phyloP scores from a whole-genome alignment of 2,797 vertebrate genomes.

The Sebastes taczanowskii region DNA sequence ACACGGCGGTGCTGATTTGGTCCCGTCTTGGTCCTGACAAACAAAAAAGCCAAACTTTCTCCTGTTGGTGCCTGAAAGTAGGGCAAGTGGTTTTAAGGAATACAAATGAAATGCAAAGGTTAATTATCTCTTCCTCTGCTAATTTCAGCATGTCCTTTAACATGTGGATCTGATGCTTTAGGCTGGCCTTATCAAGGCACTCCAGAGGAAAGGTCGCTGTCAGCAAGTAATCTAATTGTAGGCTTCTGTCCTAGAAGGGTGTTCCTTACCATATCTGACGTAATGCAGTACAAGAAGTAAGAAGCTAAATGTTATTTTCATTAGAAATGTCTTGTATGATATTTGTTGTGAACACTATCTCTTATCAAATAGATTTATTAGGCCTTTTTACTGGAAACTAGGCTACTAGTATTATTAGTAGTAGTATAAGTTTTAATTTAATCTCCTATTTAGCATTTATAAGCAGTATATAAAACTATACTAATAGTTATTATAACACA shows the following conservation, averaged over 20 bases:
- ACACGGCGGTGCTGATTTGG: neutral
- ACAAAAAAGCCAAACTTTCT: neutral
- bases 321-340: constrained; percentile 15
- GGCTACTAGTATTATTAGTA: neutral
- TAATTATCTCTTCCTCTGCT: constrained; percentile 73
- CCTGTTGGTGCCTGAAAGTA: constrained; percentile 1
- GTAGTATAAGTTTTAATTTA: neutral
- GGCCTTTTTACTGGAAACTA: neutral
- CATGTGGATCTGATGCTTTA: constrained; percentile 64
- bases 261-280: constrained; percentile 21
- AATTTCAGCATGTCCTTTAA: constrained; percentile 71
- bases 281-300: constrained; percentile 25
- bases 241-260: constrained; percentile 21
- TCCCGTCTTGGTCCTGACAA: neutral
- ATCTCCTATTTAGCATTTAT: neutral
- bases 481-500: neutral
- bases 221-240: constrained; percentile 68
- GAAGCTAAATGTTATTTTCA: constrained; percentile 14
- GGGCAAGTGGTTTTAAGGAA: constrained; percentile 44
- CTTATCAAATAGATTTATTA: neutral
- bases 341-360: neutral
- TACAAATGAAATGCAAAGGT: constrained; percentile 73
- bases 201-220: constrained; percentile 78
- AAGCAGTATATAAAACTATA: neutral
- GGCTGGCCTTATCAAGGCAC: constrained; percentile 75